These are phyloP conservation scores for Macrotrachela quadricornifera DNA, from an alignment of 1,140 invertebrate species.

Conservation along the genomic window DNA sequence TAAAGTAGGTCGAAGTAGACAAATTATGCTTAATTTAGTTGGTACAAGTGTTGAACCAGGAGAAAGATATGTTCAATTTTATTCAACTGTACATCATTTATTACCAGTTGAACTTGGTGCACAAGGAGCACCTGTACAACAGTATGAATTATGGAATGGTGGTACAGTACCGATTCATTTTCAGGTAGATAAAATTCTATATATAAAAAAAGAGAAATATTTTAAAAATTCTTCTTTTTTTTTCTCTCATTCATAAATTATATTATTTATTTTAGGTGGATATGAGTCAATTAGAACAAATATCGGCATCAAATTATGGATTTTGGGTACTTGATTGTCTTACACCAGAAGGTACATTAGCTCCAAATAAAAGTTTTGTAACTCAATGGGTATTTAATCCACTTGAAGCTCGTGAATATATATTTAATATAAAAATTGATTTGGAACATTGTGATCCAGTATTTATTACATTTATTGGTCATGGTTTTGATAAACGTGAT, in stretches of 20 bases:
- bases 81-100: constrained; percentile 25
- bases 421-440: constrained; percentile 23
- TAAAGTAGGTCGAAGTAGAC: constrained; percentile 23
- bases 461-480: constrained; percentile 25
- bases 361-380: constrained; percentile 17
- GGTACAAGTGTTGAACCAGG: constrained; percentile 25
- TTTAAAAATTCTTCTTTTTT: too few species aligned
- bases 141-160: constrained; percentile 30
- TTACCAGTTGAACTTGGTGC: constrained; percentile 26
- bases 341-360: constrained; percentile 21
- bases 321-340: constrained; percentile 25
- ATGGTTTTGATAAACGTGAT: constrained; percentile 23
- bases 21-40: constrained; percentile 29
- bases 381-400: constrained; percentile 29
- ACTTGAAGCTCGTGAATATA: constrained; percentile 27
- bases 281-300: constrained; percentile 16
- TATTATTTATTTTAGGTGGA: constrained; percentile 20
- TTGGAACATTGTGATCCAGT: constrained; percentile 23
- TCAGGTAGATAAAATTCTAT: not conserved
- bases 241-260: too few species aligned
- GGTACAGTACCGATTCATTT: constrained; percentile 22
- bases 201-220: too few species aligned
- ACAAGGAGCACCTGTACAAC: constrained; percentile 23
- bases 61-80: constrained; percentile 25
- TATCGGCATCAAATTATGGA: constrained; percentile 25